Evolutionary conservation across 1,140 invertebrate species (phyloP).

Genomic region (Drusus annulatus): DNA sequence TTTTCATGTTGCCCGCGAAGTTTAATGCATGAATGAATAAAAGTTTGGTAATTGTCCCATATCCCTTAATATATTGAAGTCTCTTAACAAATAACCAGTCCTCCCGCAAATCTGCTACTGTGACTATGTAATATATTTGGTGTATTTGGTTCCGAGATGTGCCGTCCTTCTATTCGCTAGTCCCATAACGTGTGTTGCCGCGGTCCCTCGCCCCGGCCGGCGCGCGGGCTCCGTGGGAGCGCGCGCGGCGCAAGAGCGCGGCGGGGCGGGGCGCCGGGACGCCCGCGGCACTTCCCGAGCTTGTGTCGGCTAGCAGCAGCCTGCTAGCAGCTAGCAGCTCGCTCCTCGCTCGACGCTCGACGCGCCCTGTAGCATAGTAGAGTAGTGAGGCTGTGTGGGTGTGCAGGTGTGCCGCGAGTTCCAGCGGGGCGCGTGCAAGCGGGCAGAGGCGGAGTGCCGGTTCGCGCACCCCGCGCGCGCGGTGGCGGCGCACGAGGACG

Average conservation of each 20-base stretch:
- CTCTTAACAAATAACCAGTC: no score
- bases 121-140: background rate
- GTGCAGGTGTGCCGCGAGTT: slow-evolving; percentile 97
- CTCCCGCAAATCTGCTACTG: slow-evolving; percentile 2
- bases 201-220: background rate
- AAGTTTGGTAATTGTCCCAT: no score
- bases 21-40: no score
- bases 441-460: slow-evolving; percentile 95
- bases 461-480: slow-evolving; percentile 96
- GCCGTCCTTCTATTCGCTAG: background rate
- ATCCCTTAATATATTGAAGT: no score
- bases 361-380: background rate
- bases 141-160: no score
- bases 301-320: background rate
- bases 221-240: background rate
- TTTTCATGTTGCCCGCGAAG: no score
- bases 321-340: background rate
- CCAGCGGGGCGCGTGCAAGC: slow-evolving; percentile 97
- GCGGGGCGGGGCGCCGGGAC: no score
- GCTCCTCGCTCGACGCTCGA: background rate
- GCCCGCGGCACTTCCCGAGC: no score
- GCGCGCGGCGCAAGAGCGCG: no score
- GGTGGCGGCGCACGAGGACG: slow-evolving; percentile 93
- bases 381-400: slow-evolving; percentile 60
- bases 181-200: background rate